phyloP scores from a whole-genome alignment of 2,797 vertebrate genomes.

The Poeciliopsis turneri region DNA sequence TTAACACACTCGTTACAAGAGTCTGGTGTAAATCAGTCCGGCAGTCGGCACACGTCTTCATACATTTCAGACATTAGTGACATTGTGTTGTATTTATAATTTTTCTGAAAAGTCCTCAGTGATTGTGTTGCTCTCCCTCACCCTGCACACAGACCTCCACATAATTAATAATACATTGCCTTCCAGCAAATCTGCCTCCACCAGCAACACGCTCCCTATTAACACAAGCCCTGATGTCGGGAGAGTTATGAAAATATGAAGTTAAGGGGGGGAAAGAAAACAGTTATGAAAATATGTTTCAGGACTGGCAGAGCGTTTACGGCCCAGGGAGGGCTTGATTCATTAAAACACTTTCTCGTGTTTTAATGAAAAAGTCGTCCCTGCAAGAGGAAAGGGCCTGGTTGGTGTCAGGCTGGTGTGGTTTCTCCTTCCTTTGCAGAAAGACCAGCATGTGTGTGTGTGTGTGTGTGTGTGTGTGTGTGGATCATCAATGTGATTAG shows the following conservation, averaged over 20 bases:
- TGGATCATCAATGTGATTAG: background rate
- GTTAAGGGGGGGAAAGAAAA: conserved; percentile 34
- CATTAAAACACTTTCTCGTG: background rate
- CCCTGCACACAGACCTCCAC: conserved; percentile 8
- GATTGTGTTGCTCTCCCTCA: conserved; percentile 6
- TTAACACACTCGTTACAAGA: background rate
- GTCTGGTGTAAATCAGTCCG: background rate
- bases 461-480: conserved; percentile 7
- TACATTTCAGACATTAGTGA: background rate
- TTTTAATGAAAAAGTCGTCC: conserved; percentile 79
- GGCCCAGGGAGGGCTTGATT: conserved; percentile 59
- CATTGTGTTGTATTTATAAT: background rate
- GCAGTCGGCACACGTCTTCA: background rate
- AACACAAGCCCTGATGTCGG: conserved; percentile 56
- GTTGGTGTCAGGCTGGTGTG: conserved; percentile 61
- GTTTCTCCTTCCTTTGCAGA: conserved; percentile 62
- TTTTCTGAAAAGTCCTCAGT: background rate
- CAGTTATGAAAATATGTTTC: conserved; percentile 55
- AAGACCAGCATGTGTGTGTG: conserved; percentile 30
- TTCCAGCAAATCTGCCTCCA: conserved; percentile 47
- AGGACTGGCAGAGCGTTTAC: conserved; percentile 55
- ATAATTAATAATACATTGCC: conserved; percentile 62
- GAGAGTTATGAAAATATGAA: conserved; percentile 66
- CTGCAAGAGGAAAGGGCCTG: conserved; percentile 52
- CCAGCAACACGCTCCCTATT: conserved; percentile 32